Evolutionary conservation across 2,888 invertebrate species (phyloP).

Genomic region (Crematogaster levior): DNA sequence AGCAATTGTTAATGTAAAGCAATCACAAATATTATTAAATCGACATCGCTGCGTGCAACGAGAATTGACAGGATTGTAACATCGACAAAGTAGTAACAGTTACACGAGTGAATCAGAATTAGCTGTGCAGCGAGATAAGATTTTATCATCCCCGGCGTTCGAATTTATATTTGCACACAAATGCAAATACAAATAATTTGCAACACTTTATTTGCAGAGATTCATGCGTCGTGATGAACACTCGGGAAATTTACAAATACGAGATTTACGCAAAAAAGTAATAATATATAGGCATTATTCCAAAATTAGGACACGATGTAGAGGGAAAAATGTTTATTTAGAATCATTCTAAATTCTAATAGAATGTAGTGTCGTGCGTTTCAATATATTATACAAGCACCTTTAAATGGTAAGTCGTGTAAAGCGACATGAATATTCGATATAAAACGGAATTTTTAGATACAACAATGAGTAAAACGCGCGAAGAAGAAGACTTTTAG

Average conservation of each 20-base stretch:
- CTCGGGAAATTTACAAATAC: neutral
- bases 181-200: no score
- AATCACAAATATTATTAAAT: neutral
- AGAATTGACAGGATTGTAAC: neutral
- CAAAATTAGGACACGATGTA: neutral
- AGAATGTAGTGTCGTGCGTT: no score
- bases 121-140: slow-evolving; percentile 18
- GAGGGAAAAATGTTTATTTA: neutral
- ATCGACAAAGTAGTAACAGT: neutral
- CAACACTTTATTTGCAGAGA: neutral
- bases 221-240: neutral
- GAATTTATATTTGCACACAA: neutral
- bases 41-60: neutral
- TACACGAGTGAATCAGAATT: slow-evolving; percentile 20
- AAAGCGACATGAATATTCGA: no score
- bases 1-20: neutral
- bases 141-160: neutral
- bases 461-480: no score
- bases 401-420: no score
- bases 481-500: no score
- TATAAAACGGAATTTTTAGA: no score
- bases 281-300: neutral
- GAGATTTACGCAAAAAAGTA: neutral
- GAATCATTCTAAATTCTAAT: no score
- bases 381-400: no score